These are phyloP conservation scores for Pleuronectes platessa DNA, from an alignment of 2,113 vertebrate genomes.

Conservation along the genomic window DNA sequence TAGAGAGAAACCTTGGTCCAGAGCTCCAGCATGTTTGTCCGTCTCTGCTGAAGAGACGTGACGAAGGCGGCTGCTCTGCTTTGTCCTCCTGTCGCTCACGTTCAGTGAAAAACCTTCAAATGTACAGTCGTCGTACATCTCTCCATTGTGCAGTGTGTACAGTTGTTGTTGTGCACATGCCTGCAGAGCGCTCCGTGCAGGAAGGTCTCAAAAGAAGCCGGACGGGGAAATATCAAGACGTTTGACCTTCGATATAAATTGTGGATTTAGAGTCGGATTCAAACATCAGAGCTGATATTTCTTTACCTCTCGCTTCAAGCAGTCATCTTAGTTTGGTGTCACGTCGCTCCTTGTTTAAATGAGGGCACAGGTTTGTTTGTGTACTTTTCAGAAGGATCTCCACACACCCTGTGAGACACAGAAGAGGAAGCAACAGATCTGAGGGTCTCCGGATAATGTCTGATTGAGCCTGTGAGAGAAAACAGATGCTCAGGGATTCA, in stretches of 20 bases:
- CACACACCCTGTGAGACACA: too few relatives aligned
- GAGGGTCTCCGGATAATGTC: neutral
- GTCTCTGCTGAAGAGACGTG: neutral
- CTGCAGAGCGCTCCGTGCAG: neutral
- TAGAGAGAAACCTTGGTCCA: neutral
- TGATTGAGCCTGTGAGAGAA: too few relatives aligned
- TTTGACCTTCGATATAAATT: neutral
- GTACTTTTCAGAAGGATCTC: neutral
- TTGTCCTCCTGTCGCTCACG: neutral
- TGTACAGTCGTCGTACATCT: neutral
- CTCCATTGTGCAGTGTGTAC: neutral
- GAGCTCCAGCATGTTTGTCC: neutral
- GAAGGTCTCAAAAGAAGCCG: neutral
- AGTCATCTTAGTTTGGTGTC: too few relatives aligned
- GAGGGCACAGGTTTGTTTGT: neutral
- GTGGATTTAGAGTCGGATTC: neutral
- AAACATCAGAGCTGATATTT: neutral
- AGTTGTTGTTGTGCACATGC: neutral
- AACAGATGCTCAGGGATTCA: too few relatives aligned
- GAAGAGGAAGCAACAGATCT: neutral
- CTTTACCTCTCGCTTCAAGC: too few relatives aligned
- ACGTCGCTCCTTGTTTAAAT: too few relatives aligned
- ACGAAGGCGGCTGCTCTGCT: neutral
- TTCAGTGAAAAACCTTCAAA: constrained; percentile 2
- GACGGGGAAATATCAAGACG: neutral